phyloP scores from a whole-genome alignment of 2,797 vertebrate genomes.

The Erethizon dorsatum region DNA sequence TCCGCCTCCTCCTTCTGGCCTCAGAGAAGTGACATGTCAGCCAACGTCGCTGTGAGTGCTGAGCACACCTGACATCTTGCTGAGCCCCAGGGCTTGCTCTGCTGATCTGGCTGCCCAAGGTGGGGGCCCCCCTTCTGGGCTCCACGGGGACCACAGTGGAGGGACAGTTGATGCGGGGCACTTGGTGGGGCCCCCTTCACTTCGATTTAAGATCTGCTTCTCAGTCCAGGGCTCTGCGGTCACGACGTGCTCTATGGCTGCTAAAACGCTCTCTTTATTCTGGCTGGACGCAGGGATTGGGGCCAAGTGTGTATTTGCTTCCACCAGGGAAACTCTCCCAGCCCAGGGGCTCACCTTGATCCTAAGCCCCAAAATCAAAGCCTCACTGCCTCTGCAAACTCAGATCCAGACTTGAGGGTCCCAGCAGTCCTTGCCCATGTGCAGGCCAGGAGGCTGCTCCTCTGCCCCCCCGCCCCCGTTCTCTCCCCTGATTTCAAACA shows the following conservation, averaged over 20 bases:
- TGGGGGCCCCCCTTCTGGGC: neutral
- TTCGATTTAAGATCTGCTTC: conserved; percentile 58
- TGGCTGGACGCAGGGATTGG: neutral
- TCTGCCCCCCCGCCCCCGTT: neutral
- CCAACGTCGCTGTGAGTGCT: conserved; percentile 9
- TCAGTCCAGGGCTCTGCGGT: neutral
- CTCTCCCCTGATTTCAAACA: neutral
- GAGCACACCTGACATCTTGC: conserved; percentile 47
- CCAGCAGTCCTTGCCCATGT: neutral
- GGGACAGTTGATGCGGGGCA: neutral
- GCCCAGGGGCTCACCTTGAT: neutral
- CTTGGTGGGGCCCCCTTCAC: neutral
- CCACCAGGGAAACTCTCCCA: conserved; percentile 41
- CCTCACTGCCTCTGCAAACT: neutral
- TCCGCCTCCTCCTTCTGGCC: conserved; percentile 41
- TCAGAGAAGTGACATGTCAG: conserved; percentile 62
- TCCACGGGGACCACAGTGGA: neutral
- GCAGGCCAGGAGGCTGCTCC: neutral
- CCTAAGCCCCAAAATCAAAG: conserved; percentile 17
- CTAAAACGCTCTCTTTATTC: conserved; percentile 36
- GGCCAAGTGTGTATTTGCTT: conserved; percentile 20
- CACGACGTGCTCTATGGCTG: neutral
- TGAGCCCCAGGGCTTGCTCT: conserved; percentile 10
- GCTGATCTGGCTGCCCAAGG: conserved; percentile 5
- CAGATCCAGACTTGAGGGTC: neutral